phyloP scores from a whole-genome alignment of 2,797 vertebrate species.

The Tokudaia muenninki region DNA sequence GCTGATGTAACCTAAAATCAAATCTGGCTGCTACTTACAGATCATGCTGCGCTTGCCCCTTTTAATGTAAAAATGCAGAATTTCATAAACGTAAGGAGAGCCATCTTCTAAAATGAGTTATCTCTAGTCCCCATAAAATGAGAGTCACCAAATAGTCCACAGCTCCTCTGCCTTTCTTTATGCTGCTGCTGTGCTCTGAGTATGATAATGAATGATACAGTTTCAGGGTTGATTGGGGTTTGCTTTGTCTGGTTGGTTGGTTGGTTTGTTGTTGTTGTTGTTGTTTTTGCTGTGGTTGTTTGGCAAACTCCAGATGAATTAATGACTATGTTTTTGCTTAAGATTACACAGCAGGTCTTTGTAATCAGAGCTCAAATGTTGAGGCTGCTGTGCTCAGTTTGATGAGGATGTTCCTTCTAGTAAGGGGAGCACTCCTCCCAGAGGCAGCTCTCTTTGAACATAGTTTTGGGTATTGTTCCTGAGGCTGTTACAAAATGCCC shows the following conservation, averaged over 20 bases:
- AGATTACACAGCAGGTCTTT: constrained; percentile 13
- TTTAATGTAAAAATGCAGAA: constrained; percentile 66
- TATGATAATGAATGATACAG: background rate
- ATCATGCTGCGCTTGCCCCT: constrained; percentile 63
- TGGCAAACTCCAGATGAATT: background rate
- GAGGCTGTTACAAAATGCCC: background rate
- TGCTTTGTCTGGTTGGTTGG: background rate
- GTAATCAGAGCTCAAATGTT: background rate
- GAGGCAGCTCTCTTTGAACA: background rate
- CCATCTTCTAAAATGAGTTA: constrained; percentile 5
- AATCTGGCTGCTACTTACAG: constrained; percentile 66
- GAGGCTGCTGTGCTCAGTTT: background rate
- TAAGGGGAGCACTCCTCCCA: background rate
- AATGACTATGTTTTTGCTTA: background rate
- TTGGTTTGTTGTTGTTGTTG: background rate
- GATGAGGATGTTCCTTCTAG: background rate
- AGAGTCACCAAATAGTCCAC: background rate
- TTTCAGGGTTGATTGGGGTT: background rate
- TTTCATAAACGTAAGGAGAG: constrained; percentile 65
- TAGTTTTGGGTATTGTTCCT: background rate
- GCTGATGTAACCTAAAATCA: constrained; percentile 72
- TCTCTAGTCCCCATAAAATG: background rate
- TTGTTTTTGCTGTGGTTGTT: background rate
- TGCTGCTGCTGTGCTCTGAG: background rate
- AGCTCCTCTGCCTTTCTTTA: background rate